Conservation (phyloP, 2,888 invertebrate species). For the Oscheius onirici region DNA sequence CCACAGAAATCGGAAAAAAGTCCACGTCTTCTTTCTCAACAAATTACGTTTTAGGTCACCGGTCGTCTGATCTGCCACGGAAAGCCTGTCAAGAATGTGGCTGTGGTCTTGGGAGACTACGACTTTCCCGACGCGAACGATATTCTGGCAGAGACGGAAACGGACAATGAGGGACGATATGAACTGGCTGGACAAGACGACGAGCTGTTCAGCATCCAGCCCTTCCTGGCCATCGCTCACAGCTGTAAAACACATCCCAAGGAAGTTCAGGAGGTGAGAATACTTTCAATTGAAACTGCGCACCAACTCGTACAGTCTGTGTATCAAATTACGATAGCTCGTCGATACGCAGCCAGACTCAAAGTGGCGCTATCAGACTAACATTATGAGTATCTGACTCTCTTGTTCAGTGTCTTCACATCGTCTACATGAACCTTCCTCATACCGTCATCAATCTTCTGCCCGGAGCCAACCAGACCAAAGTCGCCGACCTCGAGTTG, state of each 20-base stretch:
- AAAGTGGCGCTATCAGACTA: no score
- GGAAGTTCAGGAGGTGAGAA: not conserved
- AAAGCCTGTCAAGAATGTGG: not conserved
- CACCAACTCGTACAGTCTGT: not conserved
- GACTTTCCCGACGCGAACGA: constrained; percentile 1
- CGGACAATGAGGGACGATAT: not conserved
- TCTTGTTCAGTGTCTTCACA: constrained; percentile 1
- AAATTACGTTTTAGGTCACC: not conserved
- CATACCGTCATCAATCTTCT: not conserved
- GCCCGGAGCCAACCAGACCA: not conserved
- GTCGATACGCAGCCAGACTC: no score
- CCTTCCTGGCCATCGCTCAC: not conserved
- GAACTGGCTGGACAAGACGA: not conserved
- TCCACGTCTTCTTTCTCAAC: not conserved
- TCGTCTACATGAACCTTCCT: not conserved
- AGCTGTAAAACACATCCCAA: not conserved
- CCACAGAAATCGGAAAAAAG: no score
- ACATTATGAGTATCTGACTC: no score
- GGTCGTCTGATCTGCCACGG: constrained; percentile 5
- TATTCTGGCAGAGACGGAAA: not conserved
- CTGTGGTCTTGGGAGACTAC: not conserved
- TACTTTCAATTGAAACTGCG: not conserved
- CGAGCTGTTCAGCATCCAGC: constrained; percentile 8
- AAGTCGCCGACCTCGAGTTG: not conserved
- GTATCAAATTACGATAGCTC: not conserved